These are phyloP conservation scores for Danaus plexippus DNA, from an alignment of 1,140 invertebrate genomes.

Conservation along the genomic window DNA sequence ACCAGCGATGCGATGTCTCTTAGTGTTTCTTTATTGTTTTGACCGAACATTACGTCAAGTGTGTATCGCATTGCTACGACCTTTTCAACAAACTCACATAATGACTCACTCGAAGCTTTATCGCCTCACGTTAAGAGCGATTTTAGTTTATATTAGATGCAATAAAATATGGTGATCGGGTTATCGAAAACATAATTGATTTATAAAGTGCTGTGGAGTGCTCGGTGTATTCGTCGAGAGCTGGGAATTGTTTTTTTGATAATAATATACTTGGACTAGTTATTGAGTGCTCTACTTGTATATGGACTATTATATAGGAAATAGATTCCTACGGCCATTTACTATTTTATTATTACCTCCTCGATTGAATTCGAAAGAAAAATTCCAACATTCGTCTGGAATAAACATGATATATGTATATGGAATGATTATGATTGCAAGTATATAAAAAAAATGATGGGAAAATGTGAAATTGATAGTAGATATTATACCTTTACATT, in stretches of 20 bases:
- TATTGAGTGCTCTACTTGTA: not conserved
- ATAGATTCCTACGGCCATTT: not conserved
- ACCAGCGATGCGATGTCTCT: slow-evolving; percentile 48
- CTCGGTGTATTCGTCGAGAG: slow-evolving; percentile 6
- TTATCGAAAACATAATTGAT: slow-evolving; percentile 57
- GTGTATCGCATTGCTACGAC: slow-evolving; percentile 44
- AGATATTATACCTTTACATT: no score
- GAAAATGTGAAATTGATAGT: no score
- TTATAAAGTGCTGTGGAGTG: slow-evolving; percentile 25
- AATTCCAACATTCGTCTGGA: no score
- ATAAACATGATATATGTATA: no score
- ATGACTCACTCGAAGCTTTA: not conserved
- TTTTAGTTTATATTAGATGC: slow-evolving; percentile 7
- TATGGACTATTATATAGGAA: slow-evolving; percentile 5
- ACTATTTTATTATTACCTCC: no score
- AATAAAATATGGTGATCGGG: slow-evolving; percentile 26
- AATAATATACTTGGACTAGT: slow-evolving; percentile 9
- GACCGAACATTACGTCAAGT: slow-evolving; percentile 53
- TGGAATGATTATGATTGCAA: no score
- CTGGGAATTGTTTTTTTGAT: slow-evolving; percentile 23
- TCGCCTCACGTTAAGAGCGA: slow-evolving; percentile 15
- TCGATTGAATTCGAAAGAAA: no score
- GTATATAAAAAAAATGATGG: no score
- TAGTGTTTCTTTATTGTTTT: slow-evolving; percentile 60
- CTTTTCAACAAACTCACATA: slow-evolving; percentile 20